Conservation (phyloP, 2,888 invertebrate genomes). For the Rhyacophila evoluta region DNA sequence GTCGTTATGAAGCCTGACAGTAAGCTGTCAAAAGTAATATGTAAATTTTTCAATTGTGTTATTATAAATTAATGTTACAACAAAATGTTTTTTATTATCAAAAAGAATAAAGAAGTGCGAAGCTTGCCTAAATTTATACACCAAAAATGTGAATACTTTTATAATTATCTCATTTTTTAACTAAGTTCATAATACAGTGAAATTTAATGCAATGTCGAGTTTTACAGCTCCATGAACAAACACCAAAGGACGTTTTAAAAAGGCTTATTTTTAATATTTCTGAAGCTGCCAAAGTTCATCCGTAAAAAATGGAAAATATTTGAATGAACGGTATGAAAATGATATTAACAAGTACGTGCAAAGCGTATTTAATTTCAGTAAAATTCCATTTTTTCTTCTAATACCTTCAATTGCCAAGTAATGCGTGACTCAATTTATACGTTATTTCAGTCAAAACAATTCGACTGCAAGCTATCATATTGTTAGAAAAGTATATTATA, state of each 20-base stretch:
- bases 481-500: no score
- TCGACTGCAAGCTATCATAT: no score
- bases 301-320: neutral
- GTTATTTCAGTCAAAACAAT: neutral
- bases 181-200: neutral
- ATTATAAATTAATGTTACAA: no score
- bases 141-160: neutral
- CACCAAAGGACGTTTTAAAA: conserved; percentile 1
- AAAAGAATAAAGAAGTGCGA: no score
- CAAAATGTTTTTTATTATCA: no score
- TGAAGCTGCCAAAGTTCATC: conserved; percentile 3
- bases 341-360: neutral
- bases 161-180: neutral
- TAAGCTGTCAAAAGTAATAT: no score
- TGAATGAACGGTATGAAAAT: conserved; percentile 14
- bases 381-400: neutral
- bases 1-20: no score
- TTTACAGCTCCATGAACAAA: neutral
- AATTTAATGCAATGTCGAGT: conserved; percentile 6
- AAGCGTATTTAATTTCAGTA: neutral
- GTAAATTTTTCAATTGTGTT: no score
- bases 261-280: neutral
- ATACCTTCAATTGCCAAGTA: neutral
- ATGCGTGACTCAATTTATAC: neutral
- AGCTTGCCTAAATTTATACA: no score